These are phyloP conservation scores for Forbesichthys papilliferus DNA, from an alignment of 2,113 vertebrate genomes.

Conservation along the genomic window DNA sequence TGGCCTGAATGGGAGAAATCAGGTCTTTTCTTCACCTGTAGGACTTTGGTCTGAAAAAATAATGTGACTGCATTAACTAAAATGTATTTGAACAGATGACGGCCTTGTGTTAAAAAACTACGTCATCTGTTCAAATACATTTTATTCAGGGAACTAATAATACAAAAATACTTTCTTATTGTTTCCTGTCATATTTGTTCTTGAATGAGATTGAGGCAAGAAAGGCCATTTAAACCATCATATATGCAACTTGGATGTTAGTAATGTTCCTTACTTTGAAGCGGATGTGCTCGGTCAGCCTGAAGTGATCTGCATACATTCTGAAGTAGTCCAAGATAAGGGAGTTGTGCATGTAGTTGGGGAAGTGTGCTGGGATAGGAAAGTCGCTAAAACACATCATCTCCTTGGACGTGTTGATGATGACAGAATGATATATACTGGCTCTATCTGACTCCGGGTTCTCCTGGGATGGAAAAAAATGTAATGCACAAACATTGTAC, in stretches of 20 bases:
- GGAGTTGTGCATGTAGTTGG: conserved; percentile 92
- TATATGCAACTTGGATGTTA: too few relatives aligned
- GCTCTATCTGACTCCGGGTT: conserved; percentile 80
- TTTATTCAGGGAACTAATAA: too few relatives aligned
- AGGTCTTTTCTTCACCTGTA: conserved; percentile 72
- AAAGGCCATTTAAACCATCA: too few relatives aligned
- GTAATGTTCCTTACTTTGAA: conserved; percentile 77
- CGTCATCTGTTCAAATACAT: too few relatives aligned
- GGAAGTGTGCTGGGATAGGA: conserved; percentile 83
- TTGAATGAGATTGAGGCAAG: neutral
- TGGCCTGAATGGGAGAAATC: conserved; percentile 85
- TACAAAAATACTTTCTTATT: too few relatives aligned
- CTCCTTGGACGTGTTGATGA: conserved; percentile 95
- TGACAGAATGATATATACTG: conserved; percentile 89
- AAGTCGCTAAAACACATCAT: conserved; percentile 96
- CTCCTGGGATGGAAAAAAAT: conserved; percentile 73
- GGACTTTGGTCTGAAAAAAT: conserved; percentile 78
- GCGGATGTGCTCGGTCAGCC: conserved; percentile 81
- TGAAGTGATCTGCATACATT: conserved; percentile 83
- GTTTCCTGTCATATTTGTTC: neutral
- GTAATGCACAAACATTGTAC: neutral
- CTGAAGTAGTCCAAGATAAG: conserved; percentile 87
- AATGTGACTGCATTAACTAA: neutral
- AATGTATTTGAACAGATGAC: neutral
- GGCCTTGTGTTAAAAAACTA: too few relatives aligned